These are phyloP conservation scores for Cylloceria caligata DNA, from an alignment of 2,888 invertebrate genomes.

Conservation along the genomic window DNA sequence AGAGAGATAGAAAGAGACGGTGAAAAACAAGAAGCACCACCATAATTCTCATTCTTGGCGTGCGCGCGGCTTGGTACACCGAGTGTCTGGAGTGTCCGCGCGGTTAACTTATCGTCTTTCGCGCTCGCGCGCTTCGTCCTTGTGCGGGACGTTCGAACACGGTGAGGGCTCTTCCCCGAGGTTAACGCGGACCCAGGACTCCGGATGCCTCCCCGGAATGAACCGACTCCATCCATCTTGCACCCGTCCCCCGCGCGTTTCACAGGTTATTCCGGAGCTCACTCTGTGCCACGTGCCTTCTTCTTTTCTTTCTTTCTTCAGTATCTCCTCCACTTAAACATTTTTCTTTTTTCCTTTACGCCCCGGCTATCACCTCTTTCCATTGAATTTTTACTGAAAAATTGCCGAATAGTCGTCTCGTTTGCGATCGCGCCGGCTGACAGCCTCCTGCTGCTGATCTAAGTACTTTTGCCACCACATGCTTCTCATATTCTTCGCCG, in stretches of 20 bases:
- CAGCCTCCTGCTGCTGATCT: constrained; percentile 23
- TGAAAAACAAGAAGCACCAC: constrained; percentile 58
- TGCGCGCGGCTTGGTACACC: constrained; percentile 56
- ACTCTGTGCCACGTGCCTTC: constrained; percentile 17
- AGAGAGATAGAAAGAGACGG: constrained; percentile 40
- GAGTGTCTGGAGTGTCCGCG: constrained; percentile 69
- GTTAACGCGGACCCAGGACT: constrained; percentile 33
- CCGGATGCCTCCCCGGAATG: constrained; percentile 10
- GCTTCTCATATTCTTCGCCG: constrained; percentile 15
- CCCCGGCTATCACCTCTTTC: constrained; percentile 25
- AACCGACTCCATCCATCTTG: constrained; percentile 67
- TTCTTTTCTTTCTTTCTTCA: constrained; percentile 9
- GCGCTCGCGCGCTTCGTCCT: constrained; percentile 61
- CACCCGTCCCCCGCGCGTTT: constrained; percentile 21
- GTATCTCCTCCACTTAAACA: constrained; percentile 10
- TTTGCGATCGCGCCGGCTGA: constrained; percentile 18
- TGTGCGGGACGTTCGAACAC: constrained; percentile 43
- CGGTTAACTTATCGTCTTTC: constrained; percentile 75
- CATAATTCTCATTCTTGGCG: constrained; percentile 75
- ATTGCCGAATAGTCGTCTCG: constrained; percentile 48
- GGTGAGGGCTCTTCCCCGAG: constrained; percentile 44
- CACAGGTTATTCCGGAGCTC: constrained; percentile 57
- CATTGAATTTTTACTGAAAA: constrained; percentile 53
- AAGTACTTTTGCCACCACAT: constrained; percentile 39
- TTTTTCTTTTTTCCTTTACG: constrained; percentile 21